A percentile compares a stretch with the other conserved stretches of the same genome.
Conservation (phyloP, 2,888 invertebrate species). For the Ennomos quercinarius region DNA sequence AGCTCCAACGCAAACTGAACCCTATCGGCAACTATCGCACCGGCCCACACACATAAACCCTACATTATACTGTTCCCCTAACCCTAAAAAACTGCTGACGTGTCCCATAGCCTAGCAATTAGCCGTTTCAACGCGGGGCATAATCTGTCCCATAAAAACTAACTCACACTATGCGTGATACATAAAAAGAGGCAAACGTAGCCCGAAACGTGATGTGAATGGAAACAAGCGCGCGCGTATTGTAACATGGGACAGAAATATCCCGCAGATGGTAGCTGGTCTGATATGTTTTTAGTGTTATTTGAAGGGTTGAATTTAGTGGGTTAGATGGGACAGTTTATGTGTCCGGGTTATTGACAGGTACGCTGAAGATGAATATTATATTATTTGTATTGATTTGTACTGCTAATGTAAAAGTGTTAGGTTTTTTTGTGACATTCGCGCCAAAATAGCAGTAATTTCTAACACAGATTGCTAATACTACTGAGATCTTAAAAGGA, state of each 20-base stretch:
- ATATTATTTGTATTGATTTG: neutral
- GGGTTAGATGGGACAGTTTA: conserved; percentile 10
- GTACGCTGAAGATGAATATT: conserved; percentile 12
- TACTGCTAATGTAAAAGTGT: no score
- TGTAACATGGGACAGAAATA: conserved; percentile 36
- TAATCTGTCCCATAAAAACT: conserved; percentile 51
- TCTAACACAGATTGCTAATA: no score
- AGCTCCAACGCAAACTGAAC: conserved; percentile 24
- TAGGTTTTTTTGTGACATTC: no score
- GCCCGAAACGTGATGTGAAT: conserved; percentile 40
- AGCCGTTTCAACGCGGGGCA: conserved; percentile 42
- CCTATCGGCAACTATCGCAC: conserved; percentile 21
- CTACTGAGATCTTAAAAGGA: no score
- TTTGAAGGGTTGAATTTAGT: conserved; percentile 35
- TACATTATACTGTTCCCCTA: conserved; percentile 26
- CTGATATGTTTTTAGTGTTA: conserved; percentile 47
- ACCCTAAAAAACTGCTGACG: conserved; percentile 41
- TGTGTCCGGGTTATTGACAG: conserved; percentile 28
- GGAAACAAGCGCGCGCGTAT: conserved; percentile 24
- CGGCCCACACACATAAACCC: conserved; percentile 21
- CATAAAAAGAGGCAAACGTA: conserved; percentile 42
- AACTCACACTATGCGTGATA: conserved; percentile 44
- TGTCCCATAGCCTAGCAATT: conserved; percentile 42
- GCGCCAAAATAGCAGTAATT: no score
- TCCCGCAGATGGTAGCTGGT: conserved; percentile 47